phyloP scores from a whole-genome alignment of 2,797 vertebrate genomes.

The Catostomus latipinnis region DNA sequence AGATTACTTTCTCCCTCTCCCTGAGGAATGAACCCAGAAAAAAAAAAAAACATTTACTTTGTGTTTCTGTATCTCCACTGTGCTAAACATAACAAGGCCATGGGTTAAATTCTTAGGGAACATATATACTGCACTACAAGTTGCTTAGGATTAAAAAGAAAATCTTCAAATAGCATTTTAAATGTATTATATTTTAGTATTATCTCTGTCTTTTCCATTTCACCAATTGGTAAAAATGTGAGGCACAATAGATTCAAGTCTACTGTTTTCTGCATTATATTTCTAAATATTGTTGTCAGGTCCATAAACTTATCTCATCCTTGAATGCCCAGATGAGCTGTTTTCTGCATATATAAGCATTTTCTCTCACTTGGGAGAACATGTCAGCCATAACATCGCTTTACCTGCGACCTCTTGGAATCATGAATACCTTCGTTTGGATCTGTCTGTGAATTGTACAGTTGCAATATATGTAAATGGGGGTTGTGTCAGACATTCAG shows the following conservation, averaged over 20 bases:
- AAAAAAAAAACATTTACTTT: too few species aligned
- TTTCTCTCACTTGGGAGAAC: slow-evolving; percentile 21
- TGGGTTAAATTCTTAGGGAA: too few species aligned
- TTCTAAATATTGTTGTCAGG: slow-evolving; percentile 19
- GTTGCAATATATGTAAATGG: not conserved
- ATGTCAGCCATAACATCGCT: slow-evolving; percentile 26
- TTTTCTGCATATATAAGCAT: slow-evolving; percentile 42
- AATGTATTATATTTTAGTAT: not conserved
- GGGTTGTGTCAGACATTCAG: slow-evolving; percentile 2
- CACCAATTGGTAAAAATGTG: not conserved
- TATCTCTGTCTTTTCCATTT: slow-evolving; percentile 21
- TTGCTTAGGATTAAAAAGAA: not conserved
- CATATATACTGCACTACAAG: too few species aligned
- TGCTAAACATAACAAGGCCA: too few species aligned
- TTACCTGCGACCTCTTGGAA: slow-evolving; percentile 13
- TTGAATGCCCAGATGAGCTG: slow-evolving; percentile 11
- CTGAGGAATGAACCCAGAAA: too few species aligned
- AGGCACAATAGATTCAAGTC: not conserved
- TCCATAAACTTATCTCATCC: slow-evolving; percentile 15
- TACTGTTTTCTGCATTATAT: slow-evolving; percentile 8
- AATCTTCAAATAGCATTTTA: too few species aligned
- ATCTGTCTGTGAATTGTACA: not conserved
- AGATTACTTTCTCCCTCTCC: too few species aligned
- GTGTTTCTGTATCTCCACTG: too few species aligned
- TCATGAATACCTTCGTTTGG: not conserved